These are phyloP conservation scores for Chromoteleia sp. DNA, from an alignment of 2,888 invertebrate species.

Conservation along the genomic window DNA sequence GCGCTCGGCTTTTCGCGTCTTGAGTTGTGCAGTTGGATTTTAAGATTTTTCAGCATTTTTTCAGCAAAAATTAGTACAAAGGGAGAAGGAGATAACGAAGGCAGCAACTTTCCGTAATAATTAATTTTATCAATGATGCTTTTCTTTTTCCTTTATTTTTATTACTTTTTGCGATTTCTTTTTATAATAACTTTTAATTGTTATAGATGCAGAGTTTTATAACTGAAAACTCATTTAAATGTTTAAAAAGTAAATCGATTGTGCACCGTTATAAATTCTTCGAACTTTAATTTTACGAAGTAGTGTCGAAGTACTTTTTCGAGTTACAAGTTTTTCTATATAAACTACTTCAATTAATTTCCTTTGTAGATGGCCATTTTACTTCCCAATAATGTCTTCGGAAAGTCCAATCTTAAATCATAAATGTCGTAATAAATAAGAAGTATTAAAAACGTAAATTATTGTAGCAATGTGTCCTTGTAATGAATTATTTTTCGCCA, in stretches of 20 bases:
- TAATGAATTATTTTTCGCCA: not conserved
- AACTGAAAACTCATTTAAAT: too few relatives aligned
- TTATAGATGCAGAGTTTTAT: too few relatives aligned
- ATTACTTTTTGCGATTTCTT: too few relatives aligned
- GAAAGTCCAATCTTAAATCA: constrained; percentile 9
- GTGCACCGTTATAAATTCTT: too few relatives aligned
- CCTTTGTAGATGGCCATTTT: constrained; percentile 8
- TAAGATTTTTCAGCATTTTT: not conserved
- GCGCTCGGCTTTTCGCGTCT: constrained; percentile 45
- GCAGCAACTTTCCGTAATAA: not conserved
- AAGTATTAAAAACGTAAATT: constrained; percentile 5
- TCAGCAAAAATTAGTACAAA: constrained; percentile 14
- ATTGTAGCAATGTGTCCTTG: not conserved
- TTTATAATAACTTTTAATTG: too few relatives aligned
- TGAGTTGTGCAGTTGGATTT: constrained; percentile 34
- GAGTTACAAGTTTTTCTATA: constrained; percentile 3
- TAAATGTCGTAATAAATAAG: too few relatives aligned
- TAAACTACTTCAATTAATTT: constrained; percentile 1
- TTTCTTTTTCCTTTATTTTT: too few relatives aligned
- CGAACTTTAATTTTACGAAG: constrained; percentile 5
- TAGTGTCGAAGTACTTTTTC: constrained; percentile 16
- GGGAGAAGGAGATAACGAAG: not conserved
- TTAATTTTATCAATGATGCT: too few relatives aligned
- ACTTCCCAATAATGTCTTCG: constrained; percentile 1
- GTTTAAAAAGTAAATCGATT: not conserved